Evolutionary conservation across 2,797 vertebrate genomes (phyloP).

Genomic region (Discoglossus pictus): DNA sequence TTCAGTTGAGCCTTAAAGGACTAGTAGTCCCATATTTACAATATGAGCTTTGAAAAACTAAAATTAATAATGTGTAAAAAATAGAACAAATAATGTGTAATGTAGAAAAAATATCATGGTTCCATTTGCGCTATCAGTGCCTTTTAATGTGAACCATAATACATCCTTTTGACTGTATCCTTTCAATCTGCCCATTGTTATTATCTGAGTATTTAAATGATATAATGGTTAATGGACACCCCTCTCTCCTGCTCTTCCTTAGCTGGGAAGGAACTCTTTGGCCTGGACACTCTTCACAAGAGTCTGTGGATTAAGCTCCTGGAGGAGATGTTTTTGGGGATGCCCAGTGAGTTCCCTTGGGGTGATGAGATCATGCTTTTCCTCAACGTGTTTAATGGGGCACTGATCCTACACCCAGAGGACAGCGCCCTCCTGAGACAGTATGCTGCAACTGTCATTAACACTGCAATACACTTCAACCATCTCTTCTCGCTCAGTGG

Average conservation of each 20-base stretch:
- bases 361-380: slow-evolving; percentile 99
- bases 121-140: too few relatives aligned
- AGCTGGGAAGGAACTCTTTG: slow-evolving; percentile 94
- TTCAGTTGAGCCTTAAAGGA: too few relatives aligned
- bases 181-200: too few relatives aligned
- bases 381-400: slow-evolving; percentile 95
- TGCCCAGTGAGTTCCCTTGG: slow-evolving; percentile 98
- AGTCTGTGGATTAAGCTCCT: slow-evolving; percentile 97
- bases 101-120: too few relatives aligned
- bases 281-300: slow-evolving; percentile 95
- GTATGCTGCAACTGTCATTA: slow-evolving; percentile 95
- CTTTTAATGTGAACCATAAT: too few relatives aligned
- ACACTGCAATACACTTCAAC: slow-evolving; percentile 96
- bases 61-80: too few relatives aligned
- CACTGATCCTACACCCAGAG: slow-evolving; percentile 92
- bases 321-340: slow-evolving; percentile 98
- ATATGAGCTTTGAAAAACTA: too few relatives aligned
- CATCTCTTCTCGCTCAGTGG: slow-evolving; percentile 98
- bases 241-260: slow-evolving; percentile 33
- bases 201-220: too few relatives aligned
- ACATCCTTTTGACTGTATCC: too few relatives aligned
- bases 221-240: too few relatives aligned
- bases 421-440: slow-evolving; percentile 94
- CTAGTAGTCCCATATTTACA: too few relatives aligned
- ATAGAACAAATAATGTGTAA: too few relatives aligned